phyloP scores from a whole-genome alignment of 2,888 invertebrate genomes.

The Piscicola geometra region DNA sequence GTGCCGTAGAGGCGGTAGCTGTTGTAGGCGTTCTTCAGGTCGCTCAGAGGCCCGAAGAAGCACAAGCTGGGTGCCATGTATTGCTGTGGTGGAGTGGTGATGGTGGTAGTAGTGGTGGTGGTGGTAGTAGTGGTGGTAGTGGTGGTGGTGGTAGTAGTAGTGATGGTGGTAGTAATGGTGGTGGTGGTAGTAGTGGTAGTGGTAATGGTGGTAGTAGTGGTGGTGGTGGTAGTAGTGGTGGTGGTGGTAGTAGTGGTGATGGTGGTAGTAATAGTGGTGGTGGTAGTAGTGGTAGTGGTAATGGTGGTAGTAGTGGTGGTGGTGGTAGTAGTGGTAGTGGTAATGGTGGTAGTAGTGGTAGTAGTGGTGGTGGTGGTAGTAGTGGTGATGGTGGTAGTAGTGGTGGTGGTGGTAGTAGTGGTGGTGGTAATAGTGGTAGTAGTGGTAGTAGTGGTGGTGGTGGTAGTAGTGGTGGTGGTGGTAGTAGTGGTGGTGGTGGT shows the following conservation, averaged over 20 bases:
- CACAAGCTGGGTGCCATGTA: conserved; percentile 64
- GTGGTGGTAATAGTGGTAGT: no score
- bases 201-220: not conserved
- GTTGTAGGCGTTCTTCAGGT: conserved; percentile 79
- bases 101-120: conserved; percentile 7
- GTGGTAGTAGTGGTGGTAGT: not conserved
- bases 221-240: not conserved
- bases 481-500: no score
- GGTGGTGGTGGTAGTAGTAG: conserved; percentile 1
- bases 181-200: conserved; percentile 5
- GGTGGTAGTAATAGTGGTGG: not conserved
- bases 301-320: not conserved
- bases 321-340: not conserved
- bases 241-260: conserved; percentile 3
- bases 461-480: no score
- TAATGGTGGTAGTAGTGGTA: not conserved
- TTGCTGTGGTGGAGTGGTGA: conserved; percentile 47
- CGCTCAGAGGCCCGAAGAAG: conserved; percentile 71
- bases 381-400: not conserved
- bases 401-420: not conserved
- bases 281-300: not conserved
- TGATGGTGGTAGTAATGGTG: not conserved
- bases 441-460: no score
- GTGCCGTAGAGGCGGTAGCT: conserved; percentile 97
- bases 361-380: not conserved